Evolutionary conservation across 2,888 invertebrate genomes (phyloP).

Genomic region (Mamestra brassicae): DNA sequence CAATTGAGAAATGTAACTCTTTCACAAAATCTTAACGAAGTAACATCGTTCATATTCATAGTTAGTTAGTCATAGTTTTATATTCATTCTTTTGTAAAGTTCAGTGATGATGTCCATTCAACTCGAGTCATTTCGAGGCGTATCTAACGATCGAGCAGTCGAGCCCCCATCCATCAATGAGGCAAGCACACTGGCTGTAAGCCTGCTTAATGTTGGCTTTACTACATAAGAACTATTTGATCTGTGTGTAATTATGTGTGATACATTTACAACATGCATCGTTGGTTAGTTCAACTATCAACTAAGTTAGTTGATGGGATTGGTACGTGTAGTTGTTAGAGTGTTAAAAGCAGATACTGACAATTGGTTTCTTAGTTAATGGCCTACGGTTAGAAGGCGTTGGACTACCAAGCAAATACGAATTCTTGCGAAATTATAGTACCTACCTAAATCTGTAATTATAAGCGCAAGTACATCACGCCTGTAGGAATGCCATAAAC

Average conservation of each 20-base stretch:
- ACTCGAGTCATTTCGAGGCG: neutral
- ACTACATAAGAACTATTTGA: slow-evolving; percentile 24
- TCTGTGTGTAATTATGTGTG: slow-evolving; percentile 20
- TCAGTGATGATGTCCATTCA: neutral
- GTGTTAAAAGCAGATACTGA: neutral
- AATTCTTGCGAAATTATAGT: neutral
- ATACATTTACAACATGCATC: neutral
- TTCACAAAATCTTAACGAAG: neutral
- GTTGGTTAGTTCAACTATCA: neutral
- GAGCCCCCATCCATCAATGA: slow-evolving; percentile 40
- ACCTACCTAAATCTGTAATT: too few relatives aligned
- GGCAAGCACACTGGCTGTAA: neutral
- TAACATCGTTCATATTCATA: neutral
- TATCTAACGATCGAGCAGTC: slow-evolving; percentile 27
- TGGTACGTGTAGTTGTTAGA: neutral
- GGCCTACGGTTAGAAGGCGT: neutral
- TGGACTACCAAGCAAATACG: neutral
- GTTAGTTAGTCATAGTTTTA: too few relatives aligned
- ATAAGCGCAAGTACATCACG: too few relatives aligned
- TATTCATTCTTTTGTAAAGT: neutral
- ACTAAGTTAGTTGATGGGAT: neutral
- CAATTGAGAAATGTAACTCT: neutral
- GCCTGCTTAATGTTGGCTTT: slow-evolving; percentile 2
- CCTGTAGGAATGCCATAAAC: too few relatives aligned
- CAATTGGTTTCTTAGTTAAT: neutral